Evolutionary conservation across 2,888 invertebrate genomes (phyloP), one percentile per base, ranked within the genome.

Genomic region (Agonum fuliginosum): DNA sequence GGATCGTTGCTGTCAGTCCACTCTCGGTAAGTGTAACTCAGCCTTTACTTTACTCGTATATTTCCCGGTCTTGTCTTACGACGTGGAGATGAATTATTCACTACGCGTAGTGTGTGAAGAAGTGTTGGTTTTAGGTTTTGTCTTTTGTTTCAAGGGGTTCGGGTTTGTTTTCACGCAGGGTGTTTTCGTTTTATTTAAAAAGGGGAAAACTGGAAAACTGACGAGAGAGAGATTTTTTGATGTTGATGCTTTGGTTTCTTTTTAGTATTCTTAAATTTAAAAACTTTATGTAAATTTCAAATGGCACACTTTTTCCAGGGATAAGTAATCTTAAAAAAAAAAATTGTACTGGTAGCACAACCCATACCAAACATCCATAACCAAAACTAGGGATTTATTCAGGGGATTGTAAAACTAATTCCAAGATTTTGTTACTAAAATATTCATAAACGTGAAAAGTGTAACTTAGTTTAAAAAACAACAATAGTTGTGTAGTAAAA

Each of bases 1-100:
- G 22, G 67, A 75, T 22, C 75, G 75, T 2, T 75, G 34, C 67
- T 67, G 67, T 30, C 65, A 67, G 67, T 75, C 75, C 17, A 48
- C 65, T 10, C 48, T 67, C 5, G 67, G 75, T 67, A 27, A 75
- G 75, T 67, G 48, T 67, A 30, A 30, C 12, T 14, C 14, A 17
- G 27, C 46, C 67, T 67, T 41, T 17, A 37, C 37, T 30, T 6
- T 65, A 65, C 41, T 20, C 37, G 41, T 67, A 67, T 67, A 67
- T 67, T 19, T 41, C 19, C 3, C 4, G 3, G 4, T 43, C 17
- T 19, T 22, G 65, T 30, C 67, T n/a, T 8, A 12, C n/a, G n/a
- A 67, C 37, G 10, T 37, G 37, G 3, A 67, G 41, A 67, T 67
- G 67, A 67, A 67, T 67, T 67, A 67, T 67, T 67, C 67, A 67